Conservation (phyloP, 2,113 vertebrate genomes). For the Pontoporia blainvillei region DNA sequence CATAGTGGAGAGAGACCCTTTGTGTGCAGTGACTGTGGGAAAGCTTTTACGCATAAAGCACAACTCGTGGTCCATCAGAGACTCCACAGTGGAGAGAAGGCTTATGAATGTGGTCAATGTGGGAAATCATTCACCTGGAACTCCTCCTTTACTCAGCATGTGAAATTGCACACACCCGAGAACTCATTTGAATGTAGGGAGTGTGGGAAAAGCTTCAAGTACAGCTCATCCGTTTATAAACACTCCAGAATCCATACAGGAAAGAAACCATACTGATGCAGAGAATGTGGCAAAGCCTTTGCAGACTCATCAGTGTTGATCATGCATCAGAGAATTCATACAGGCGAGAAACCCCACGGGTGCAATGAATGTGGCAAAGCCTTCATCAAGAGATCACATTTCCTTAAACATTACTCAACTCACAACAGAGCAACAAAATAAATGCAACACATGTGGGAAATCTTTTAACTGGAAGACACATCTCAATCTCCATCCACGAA, state of each 20-base stretch:
- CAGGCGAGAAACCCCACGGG: not conserved
- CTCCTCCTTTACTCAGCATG: constrained; percentile 41
- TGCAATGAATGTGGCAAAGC: not conserved
- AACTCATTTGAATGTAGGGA: constrained; percentile 56
- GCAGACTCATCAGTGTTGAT: not conserved
- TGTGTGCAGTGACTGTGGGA: not conserved
- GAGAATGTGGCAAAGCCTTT: constrained; percentile 50
- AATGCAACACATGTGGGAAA: not conserved
- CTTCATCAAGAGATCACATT: not conserved
- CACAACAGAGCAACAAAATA: not conserved
- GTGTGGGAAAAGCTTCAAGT: constrained; percentile 55
- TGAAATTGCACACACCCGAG: constrained; percentile 22
- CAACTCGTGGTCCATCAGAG: not conserved
- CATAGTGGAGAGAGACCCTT: not conserved
- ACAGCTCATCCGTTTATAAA: constrained; percentile 56
- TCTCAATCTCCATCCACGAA: not conserved
- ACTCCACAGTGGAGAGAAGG: not conserved
- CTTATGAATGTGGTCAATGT: not conserved
- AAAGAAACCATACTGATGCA: constrained; percentile 31
- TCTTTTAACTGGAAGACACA: not conserved
- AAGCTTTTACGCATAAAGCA: not conserved
- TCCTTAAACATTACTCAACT: not conserved
- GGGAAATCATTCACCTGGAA: not conserved
- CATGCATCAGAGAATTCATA: constrained; percentile 6
- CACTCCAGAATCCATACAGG: constrained; percentile 50